phyloP scores from a whole-genome alignment of 2,797 vertebrate genomes.

The Cygnus olor region DNA sequence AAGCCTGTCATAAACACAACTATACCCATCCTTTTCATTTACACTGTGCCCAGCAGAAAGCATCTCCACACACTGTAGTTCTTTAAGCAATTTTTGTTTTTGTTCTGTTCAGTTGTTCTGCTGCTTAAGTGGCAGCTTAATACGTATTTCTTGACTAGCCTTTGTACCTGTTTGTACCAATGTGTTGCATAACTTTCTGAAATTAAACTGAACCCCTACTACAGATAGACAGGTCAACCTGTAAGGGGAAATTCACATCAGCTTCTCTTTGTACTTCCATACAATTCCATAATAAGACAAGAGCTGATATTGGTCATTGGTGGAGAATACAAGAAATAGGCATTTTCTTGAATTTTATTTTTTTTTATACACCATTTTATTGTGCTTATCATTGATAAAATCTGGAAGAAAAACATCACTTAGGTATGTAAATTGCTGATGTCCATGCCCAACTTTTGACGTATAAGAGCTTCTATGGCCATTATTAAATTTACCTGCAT shows the following conservation, averaged over 20 bases:
- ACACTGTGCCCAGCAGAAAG: background rate
- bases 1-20: background rate
- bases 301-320: background rate
- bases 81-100: background rate
- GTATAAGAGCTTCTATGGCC: background rate
- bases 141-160: background rate
- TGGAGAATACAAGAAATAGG: background rate
- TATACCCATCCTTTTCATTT: background rate
- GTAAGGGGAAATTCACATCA: background rate
- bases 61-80: background rate
- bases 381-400: background rate
- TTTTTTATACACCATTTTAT: background rate
- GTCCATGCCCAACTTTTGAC: background rate
- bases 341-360: background rate
- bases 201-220: background rate
- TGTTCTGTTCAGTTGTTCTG: background rate
- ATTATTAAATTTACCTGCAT: background rate
- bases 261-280: background rate
- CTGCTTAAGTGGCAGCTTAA: background rate
- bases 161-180: background rate
- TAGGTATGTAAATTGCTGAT: background rate
- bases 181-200: background rate
- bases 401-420: background rate
- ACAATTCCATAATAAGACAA: background rate
- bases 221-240: background rate